Base-by-base conservation (phyloP, 2,797 vertebrate species). In the Catostomus latipinnis region DNA sequence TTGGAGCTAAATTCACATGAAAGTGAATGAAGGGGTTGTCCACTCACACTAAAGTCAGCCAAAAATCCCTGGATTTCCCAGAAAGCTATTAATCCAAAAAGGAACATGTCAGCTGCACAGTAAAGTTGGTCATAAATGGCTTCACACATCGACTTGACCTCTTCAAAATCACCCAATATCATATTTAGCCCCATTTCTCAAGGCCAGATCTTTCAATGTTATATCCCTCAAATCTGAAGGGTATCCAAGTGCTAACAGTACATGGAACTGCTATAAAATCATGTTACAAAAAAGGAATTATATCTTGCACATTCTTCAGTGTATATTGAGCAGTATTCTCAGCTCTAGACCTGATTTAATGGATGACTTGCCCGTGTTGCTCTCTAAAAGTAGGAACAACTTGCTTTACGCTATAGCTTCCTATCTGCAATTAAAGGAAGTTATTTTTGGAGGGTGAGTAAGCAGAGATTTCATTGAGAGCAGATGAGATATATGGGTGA, bases 341-440 rank as follows among this genome's bases (percentile, higher is more conserved):
- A 12, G 48, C 67, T 58, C 74, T 22, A 74, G 13, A 11, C 13
- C 22, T 12, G 49, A 34, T 50, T 67, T 14, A 61, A 52, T 18
- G 65, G 10, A 48, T 0, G 12, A 12, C 13, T 54, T 57, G 54
- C 12, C 5, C 45, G 13, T 12, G 48, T 53, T 75, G 13, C 45
- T 46, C 6, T 34, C 14, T 16, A 14, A 53, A 76, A 14, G 70
- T 22, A 72, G 70, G 76, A 80, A 74, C 58, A 67, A 81, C 78
- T 72, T 79, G 84, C 50, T 16, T 56, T 53, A 11, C 6, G 46
- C 81, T 78, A 12, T 54, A 22, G 6, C 58, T 65, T 74, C 71
- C 75, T 80, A 86, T 83, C 81, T 72, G 83, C 69, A 50, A 76
- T 72, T 82, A 75, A 81, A 86, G 87, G 86, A 87, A 72, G 88